A percentile compares a stretch with the other conserved stretches of the same genome.
Evolutionary conservation across 2,888 invertebrate species (phyloP).

Genomic region (Athripsodes cinereus): DNA sequence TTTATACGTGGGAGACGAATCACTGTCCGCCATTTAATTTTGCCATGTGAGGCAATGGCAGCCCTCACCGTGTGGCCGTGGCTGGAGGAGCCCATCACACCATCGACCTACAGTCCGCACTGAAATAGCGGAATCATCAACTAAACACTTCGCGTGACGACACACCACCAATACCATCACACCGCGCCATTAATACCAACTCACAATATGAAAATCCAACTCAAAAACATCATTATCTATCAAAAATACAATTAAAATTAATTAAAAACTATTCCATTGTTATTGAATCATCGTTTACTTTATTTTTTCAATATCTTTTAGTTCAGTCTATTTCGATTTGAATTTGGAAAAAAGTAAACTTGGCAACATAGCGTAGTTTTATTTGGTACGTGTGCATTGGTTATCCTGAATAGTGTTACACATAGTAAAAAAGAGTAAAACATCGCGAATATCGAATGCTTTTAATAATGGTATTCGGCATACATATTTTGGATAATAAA

Average conservation of each 20-base stretch:
- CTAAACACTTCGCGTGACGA: slow-evolving; percentile 18
- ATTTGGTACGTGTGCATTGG: slow-evolving; percentile 8
- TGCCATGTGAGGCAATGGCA: slow-evolving; percentile 22
- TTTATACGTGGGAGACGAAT: slow-evolving; percentile 11
- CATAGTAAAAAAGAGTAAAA: too few relatives aligned
- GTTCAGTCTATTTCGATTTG: too few relatives aligned
- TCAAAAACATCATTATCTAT: not conserved
- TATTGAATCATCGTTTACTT: not conserved
- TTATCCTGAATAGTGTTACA: not conserved
- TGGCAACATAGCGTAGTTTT: slow-evolving; percentile 10
- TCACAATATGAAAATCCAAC: not conserved
- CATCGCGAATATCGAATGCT: too few relatives aligned
- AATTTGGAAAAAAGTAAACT: slow-evolving; percentile 6
- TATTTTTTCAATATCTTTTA: too few relatives aligned
- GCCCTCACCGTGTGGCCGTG: slow-evolving; percentile 15
- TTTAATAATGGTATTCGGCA: too few relatives aligned
- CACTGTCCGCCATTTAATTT: slow-evolving; percentile 21
- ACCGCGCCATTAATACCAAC: slow-evolving; percentile 11
- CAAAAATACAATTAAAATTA: not conserved
- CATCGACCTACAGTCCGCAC: slow-evolving; percentile 27
- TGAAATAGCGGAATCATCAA: slow-evolving; percentile 22
- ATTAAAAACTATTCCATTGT: not conserved
- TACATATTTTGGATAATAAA: too few relatives aligned
- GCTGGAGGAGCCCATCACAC: slow-evolving; percentile 26
- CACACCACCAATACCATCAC: slow-evolving; percentile 16